phyloP scores from a whole-genome alignment of 2,797 vertebrate species.

The Smutsia gigantea region DNA sequence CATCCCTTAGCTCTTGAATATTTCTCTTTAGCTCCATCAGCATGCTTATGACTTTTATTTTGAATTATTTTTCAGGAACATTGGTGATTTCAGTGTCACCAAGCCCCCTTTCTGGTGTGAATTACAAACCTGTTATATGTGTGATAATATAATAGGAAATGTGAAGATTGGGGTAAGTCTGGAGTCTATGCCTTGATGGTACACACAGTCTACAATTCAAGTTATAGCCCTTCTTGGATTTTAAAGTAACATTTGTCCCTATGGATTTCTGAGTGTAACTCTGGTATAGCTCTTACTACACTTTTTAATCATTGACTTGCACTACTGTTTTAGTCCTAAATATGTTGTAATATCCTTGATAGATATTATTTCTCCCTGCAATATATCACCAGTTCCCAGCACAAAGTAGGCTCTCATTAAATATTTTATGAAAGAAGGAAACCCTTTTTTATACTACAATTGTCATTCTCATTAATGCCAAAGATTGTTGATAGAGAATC shows the following conservation, averaged over 20 bases:
- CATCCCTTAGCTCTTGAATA: no score
- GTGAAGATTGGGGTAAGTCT: not conserved
- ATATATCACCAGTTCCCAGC: not conserved
- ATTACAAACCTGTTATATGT: not conserved
- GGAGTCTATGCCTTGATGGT: not conserved
- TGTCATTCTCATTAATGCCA: slow-evolving; percentile 45
- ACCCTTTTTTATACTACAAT: slow-evolving; percentile 5
- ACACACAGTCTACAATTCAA: not conserved
- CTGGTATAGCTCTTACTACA: not conserved
- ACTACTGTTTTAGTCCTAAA: not conserved
- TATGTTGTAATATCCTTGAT: not conserved
- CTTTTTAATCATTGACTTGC: not conserved
- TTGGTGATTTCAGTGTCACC: no score
- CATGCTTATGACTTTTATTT: no score
- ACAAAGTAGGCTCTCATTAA: not conserved
- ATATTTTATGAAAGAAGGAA: slow-evolving; percentile 27
- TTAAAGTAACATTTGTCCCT: not conserved
- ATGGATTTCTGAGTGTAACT: not conserved
- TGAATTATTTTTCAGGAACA: no score
- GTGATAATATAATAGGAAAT: not conserved
- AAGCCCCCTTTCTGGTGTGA: not conserved
- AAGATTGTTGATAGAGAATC: slow-evolving; percentile 24
- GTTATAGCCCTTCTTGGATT: not conserved
- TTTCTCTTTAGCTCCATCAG: no score
- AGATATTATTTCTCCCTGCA: slow-evolving; percentile 8